Base-by-base conservation (phyloP, 2,797 vertebrate genomes). In the Poeciliopsis turneri region DNA sequence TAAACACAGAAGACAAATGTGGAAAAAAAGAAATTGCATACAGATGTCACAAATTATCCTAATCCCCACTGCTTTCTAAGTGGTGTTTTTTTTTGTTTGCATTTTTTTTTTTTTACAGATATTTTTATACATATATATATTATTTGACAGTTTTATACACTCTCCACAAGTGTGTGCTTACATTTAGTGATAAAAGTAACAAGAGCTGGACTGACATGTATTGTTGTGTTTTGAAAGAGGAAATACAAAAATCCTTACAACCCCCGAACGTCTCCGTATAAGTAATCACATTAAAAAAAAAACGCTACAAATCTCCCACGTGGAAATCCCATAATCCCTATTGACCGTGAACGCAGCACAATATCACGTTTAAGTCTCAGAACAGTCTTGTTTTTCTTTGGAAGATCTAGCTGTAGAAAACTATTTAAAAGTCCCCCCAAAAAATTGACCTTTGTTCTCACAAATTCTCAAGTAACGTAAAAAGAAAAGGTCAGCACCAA, bases 351-450 rank as follows among this genome's bases (percentile, higher is more conserved):
- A 55, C 61, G 89, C 33, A 75, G 69, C 82, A 77, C 25, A 47
- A 83, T 84, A 46, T 28, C 53, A 0, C 28, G 72, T 64, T 69
- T 79, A 53, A 33, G 15, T 76, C 79, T 87, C 70, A 78, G 55
- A 82, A 85, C 74, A 79, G 81, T 85, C 78, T 84, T 74, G 39
- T 83, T 78, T 84, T 76, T 75, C 91, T 94, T 94, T 94, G 92
- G 94, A 85, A 88, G 77, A 71, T 88, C 90, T 92, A 94, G 91
- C 91, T 79, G 86, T 80, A 72, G n/a, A 45, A 77, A 76, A 1
- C 33, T 20, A 46, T 25, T 9, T 39, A 13, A 43, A 28, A 74
- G 49, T 9, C 2, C 49, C 49, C 43, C 11, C 0, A 36, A 66
- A 66, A 66, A 66, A 36, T 66, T 46, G 47, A 79, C 16, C 55